phyloP scores from a whole-genome alignment of 1,140 invertebrate genomes.

The Anastrepha obliqua region DNA sequence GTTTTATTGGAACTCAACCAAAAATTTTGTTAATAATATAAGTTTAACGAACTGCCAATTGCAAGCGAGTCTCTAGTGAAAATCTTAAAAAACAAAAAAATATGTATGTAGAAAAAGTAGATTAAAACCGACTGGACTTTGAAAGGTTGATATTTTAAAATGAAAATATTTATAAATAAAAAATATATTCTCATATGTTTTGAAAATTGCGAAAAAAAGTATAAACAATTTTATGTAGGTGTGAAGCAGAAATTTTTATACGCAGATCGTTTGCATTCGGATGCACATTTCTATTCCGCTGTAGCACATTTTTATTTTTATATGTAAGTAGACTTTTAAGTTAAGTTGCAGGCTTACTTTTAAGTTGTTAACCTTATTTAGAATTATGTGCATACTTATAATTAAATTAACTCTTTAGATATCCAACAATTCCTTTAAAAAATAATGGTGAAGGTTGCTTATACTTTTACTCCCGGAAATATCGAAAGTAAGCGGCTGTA shows the following conservation, averaged over 20 bases:
- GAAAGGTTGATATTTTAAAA: background rate
- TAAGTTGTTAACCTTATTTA: too few relatives aligned
- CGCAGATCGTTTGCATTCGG: background rate
- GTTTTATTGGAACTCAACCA: background rate
- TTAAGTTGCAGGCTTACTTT: too few relatives aligned
- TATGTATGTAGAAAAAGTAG: background rate
- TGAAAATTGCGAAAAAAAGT: background rate
- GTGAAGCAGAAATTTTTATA: background rate
- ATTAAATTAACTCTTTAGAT: too few relatives aligned
- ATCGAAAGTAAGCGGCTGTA: background rate
- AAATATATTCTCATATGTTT: too few relatives aligned
- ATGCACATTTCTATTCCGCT: too few relatives aligned
- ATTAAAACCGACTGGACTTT: background rate
- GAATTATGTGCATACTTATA: too few relatives aligned
- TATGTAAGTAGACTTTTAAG: too few relatives aligned
- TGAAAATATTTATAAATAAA: background rate
- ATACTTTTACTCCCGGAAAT: background rate
- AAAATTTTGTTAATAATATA: background rate
- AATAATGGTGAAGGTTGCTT: too few relatives aligned
- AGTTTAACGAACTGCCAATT: background rate
- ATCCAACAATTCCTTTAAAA: too few relatives aligned
- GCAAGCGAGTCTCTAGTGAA: background rate
- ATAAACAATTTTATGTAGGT: background rate
- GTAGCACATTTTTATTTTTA: too few relatives aligned
- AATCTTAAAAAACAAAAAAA: background rate